A percentile compares a stretch with the other conserved stretches of the same genome.
Evolutionary conservation across 2,888 invertebrate species (phyloP).

Genomic region (Tineola bisselliella): DNA sequence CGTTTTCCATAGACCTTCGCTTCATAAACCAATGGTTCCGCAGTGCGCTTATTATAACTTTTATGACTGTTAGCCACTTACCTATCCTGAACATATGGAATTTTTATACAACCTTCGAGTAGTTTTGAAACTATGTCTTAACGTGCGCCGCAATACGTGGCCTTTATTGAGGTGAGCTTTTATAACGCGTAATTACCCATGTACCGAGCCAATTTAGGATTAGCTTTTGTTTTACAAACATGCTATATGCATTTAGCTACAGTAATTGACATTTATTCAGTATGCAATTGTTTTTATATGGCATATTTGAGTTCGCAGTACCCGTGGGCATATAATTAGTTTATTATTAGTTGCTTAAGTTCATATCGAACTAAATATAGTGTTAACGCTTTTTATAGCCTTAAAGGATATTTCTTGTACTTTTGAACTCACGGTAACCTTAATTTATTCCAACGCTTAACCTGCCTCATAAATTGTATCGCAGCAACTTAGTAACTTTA

Average conservation of each 20-base stretch:
- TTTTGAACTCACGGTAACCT: background rate
- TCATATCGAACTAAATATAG: background rate
- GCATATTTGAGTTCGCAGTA: no score
- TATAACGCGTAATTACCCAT: background rate
- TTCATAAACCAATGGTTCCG: slow-evolving; percentile 49
- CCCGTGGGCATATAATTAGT: no score
- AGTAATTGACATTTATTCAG: no score
- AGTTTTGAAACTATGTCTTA: background rate
- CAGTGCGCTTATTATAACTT: slow-evolving; percentile 57
- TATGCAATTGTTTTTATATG: no score
- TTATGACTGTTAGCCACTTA: slow-evolving; percentile 30
- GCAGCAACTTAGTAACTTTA: slow-evolving; percentile 4
- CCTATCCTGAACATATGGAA: background rate
- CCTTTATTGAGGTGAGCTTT: background rate
- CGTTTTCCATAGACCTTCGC: slow-evolving; percentile 46
- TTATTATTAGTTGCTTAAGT: no score
- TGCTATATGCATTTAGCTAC: background rate
- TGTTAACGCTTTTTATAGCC: background rate
- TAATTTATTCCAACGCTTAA: slow-evolving; percentile 1
- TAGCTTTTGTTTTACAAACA: background rate
- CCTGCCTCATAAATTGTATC: slow-evolving; percentile 4
- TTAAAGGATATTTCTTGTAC: background rate
- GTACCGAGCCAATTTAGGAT: background rate
- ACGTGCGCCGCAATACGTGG: background rate
- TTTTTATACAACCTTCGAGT: background rate